Evolutionary conservation across 2,113 vertebrate species (phyloP).

Genomic region (Lethenteron camtschaticum): DNA sequence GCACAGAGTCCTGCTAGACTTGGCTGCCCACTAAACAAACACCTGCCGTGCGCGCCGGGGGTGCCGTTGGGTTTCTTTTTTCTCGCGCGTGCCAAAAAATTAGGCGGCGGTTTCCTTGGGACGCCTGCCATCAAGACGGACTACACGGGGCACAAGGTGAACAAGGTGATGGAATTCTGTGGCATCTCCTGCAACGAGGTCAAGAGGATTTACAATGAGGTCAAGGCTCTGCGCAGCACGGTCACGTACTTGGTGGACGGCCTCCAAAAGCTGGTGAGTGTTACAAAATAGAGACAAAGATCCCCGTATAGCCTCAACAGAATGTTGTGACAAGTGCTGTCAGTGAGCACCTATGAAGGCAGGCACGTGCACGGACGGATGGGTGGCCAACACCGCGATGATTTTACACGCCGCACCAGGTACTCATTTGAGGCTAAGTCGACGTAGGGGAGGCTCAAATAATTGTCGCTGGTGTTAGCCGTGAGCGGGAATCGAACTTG

Average conservation of each 20-base stretch:
- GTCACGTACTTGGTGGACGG: slow-evolving; percentile 57
- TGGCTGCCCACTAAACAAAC: not conserved
- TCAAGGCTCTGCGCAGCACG: slow-evolving; percentile 53
- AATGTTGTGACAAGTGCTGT: too few species aligned
- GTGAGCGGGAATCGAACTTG: too few species aligned
- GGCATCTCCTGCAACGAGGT: slow-evolving; percentile 81
- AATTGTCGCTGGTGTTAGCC: too few species aligned
- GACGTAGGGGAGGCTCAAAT: too few species aligned
- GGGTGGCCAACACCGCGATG: too few species aligned
- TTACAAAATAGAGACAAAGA: not conserved
- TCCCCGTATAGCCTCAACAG: too few species aligned
- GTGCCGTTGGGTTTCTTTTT: not conserved
- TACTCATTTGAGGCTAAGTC: too few species aligned
- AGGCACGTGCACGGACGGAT: too few species aligned
- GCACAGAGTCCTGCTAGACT: not conserved
- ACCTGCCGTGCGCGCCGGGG: not conserved
- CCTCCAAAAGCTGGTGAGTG: slow-evolving; percentile 62
- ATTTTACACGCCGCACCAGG: too few species aligned
- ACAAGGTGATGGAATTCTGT: slow-evolving; percentile 61
- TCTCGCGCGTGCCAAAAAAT: not conserved
- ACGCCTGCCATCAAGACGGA: slow-evolving; percentile 69
- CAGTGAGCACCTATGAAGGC: too few species aligned
- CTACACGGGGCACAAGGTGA: slow-evolving; percentile 71
- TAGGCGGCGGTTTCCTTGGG: slow-evolving; percentile 28
- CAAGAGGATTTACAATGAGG: slow-evolving; percentile 57